Evolutionary conservation across 2,113 vertebrate genomes (phyloP), one percentile per base, ranked within the genome.

Genomic region (Grantiella picta): DNA sequence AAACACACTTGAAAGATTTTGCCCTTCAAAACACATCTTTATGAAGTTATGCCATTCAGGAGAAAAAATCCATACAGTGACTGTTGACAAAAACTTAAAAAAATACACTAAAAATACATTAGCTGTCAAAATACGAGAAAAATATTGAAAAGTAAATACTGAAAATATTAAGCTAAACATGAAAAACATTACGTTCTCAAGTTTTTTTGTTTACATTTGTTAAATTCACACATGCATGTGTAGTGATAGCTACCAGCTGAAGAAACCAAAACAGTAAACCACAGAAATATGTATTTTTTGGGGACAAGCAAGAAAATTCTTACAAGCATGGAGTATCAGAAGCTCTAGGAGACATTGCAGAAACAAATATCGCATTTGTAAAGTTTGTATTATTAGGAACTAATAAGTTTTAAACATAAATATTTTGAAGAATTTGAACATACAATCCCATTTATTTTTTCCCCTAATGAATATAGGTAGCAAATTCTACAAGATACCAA

Each of bases 201-300:
- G 13, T 19, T 77, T 53, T 53, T 88, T 54, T 66, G 6, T 47
- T 84, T 71, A 10, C 75, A 12, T 79, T 61, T 56, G 12, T 52
- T 76, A 80, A 82, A 79, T 49, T 17, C 33, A 66, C 15, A 21
- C 20, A 42, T 22, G 59, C 7, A 7, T 63, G 8, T 16, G 11
- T 59, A 28, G 15, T 79, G 28, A 59, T 50, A 44, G 5, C 5
- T 5, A 36, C 15, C 13, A 82, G n/a, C 23, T 31, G 3, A 65
- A 72, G 76, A 66, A 13, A 7, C 2, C 1, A 13, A 75, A 65
- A 14, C 2, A 80, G 47, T n/a, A 69, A 65, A 40, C 3, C 10
- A 50, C 5, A 71, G 8, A 66, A 36, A 49, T 57, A 44, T 5
- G 1, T 28, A 9, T 21, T 36, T 49, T 53, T 0, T 0, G 1